Evolutionary conservation across 2,888 invertebrate genomes (phyloP), one percentile per base, ranked within the genome.

Genomic region (Rotaria magnacalcarata): DNA sequence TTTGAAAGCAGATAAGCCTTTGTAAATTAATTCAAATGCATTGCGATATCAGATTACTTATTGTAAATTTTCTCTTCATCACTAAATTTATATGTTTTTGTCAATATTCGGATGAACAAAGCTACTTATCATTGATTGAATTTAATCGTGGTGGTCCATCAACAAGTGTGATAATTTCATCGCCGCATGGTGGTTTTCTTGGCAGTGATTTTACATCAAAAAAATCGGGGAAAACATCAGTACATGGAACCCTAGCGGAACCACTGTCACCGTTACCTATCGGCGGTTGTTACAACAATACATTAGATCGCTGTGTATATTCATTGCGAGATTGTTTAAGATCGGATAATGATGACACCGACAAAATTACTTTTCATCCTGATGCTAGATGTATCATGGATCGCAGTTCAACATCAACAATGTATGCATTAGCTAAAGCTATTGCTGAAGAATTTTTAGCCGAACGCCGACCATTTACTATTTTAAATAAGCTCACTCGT

Each of bases 221-320:
- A 27, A 27, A 27, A 67, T 11, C 5, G 3, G 67, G 67, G 19
- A 67, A 67, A 67, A 3, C 27, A 41, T 67, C 16, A 6, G 6
- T 6, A 4, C 34, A 41, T 67, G 67, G 34, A 34, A 67, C 24
- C 14, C 16, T 16, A 34, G 11, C 2, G 5, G 16, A 27, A 34
- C 34, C 67, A 34, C 41, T 80, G 34, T 4, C 4, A 4, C 43
- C 47, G 47, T 34, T 80, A 80, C 80, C 80, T 43, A 80, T 24
- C 8, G 80, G 47, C 16, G 80, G 80, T 47, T 80, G 80, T 80
- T 80, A 80, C 14, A 80, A 80, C 4, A 80, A 80, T 80, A 47
- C 80, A n/a, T 47, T 80, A 80, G 47, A 80, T 47, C 80, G 80
- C 47, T 80, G 80, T 80, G 47, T 80, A 43, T 80, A 80, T 80